Conservation (phyloP, 23 tunicate species). For the Oikopleura dioica region DNA sequence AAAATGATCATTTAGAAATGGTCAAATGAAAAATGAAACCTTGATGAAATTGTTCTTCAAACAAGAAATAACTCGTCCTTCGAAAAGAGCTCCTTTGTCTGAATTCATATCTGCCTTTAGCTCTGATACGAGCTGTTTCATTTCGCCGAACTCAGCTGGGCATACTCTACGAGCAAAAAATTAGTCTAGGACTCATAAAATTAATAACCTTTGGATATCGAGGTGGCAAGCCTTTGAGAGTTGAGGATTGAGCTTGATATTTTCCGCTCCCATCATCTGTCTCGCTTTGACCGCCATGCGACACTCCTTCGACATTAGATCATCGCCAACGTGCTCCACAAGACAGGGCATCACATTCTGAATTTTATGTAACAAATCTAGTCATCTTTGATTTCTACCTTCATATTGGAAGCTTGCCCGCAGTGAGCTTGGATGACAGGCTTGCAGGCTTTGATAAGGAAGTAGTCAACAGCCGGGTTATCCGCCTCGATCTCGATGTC, state of each 20-base stretch:
- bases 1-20: too few relatives aligned
- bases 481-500: slow-evolving; percentile 14
- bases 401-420: not conserved
- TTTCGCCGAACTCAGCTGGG: not conserved
- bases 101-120: not conserved
- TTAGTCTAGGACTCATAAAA: not conserved
- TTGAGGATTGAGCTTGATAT: slow-evolving; percentile 37
- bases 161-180: not conserved
- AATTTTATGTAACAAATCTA: slow-evolving; percentile 4
- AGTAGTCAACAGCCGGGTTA: slow-evolving; percentile 35
- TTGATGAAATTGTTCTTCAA: slow-evolving; percentile 15
- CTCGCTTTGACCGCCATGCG: slow-evolving; percentile 26
- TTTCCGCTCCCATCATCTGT: slow-evolving; percentile 33
- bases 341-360: not conserved
- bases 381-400: slow-evolving; percentile 16
- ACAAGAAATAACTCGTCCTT: slow-evolving; percentile 35
- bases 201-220: slow-evolving; percentile 22
- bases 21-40: too few relatives aligned
- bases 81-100: slow-evolving; percentile 16
- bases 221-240: slow-evolving; percentile 22
- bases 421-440: slow-evolving; percentile 28
- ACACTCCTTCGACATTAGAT: slow-evolving; percentile 14
- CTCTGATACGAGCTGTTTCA: not conserved
- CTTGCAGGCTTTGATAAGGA: slow-evolving; percentile 49
- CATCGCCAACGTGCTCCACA: slow-evolving; percentile 9